Conservation (phyloP, 23 tunicate species). For the Clavelina lepadiformis region DNA sequence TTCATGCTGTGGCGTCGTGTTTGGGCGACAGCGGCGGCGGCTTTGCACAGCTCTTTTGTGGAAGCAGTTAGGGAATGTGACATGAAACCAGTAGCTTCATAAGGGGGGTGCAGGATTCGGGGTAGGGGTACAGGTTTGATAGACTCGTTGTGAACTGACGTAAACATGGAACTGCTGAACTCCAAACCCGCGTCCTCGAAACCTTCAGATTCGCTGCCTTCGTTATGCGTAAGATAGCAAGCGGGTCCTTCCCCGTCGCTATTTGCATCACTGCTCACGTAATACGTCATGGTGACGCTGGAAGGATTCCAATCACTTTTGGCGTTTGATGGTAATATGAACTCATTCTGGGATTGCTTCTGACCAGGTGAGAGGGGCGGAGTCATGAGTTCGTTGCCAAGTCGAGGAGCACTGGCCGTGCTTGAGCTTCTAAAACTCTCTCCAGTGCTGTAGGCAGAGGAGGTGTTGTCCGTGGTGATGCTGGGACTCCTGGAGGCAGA, state of each 20-base stretch:
- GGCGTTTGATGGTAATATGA: not conserved
- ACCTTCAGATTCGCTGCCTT: slow-evolving; percentile 62
- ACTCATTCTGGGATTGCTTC: not conserved
- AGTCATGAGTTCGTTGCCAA: slow-evolving; percentile 12
- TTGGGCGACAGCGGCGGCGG: slow-evolving; percentile 46
- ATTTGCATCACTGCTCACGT: slow-evolving; percentile 63
- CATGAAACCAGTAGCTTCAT: slow-evolving; percentile 9
- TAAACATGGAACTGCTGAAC: slow-evolving; percentile 23
- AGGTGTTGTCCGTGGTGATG: slow-evolving; percentile 51
- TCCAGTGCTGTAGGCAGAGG: slow-evolving; percentile 71
- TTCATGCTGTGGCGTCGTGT: slow-evolving; percentile 37
- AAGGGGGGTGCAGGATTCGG: slow-evolving; percentile 23
- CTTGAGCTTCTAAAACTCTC: slow-evolving; percentile 62
- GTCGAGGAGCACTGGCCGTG: slow-evolving; percentile 17
- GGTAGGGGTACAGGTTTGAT: slow-evolving; percentile 29
- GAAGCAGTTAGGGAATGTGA: slow-evolving; percentile 39
- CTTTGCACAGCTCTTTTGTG: slow-evolving; percentile 39
- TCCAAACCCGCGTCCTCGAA: slow-evolving; percentile 61
- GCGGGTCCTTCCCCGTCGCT: slow-evolving; percentile 74
- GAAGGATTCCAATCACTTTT: slow-evolving; percentile 1
- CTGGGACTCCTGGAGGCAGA: slow-evolving; percentile 2
- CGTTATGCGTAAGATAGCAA: slow-evolving; percentile 52
- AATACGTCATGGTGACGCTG: slow-evolving; percentile 19
- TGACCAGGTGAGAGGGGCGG: slow-evolving; percentile 19
- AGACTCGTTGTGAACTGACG: not conserved